A percentile compares a stretch with the other conserved stretches of the same genome.
Conservation (phyloP, 2,113 vertebrate species). For the Hystrix brachyura region DNA sequence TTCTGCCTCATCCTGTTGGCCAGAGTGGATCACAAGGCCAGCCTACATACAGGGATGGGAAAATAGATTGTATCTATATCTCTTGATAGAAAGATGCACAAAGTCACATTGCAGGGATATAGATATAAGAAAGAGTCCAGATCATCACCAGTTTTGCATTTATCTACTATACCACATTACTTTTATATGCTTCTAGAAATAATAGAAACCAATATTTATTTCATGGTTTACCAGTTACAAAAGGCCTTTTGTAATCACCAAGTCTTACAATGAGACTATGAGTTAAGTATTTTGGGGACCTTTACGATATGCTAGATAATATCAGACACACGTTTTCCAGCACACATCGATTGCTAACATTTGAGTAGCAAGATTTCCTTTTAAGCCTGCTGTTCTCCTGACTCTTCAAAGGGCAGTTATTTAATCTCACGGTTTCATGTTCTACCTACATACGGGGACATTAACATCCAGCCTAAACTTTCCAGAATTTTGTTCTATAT, state of each 20-base stretch:
- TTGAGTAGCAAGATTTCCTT: neutral
- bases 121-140: neutral
- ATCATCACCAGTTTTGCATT: conserved; percentile 24
- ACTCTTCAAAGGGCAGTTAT: conserved; percentile 21
- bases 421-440: conserved; percentile 9
- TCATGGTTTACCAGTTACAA: neutral
- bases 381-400: neutral
- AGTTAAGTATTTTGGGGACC: conserved; percentile 23
- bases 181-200: conserved; percentile 34
- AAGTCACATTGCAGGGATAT: conserved; percentile 1
- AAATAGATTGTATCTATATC: neutral
- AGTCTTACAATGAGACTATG: conserved; percentile 49
- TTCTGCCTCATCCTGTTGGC: neutral
- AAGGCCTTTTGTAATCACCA: neutral
- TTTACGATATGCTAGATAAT: conserved; percentile 18
- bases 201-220: conserved; percentile 57
- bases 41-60: neutral
- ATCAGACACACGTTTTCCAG: neutral
- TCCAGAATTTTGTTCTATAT: conserved; percentile 13
- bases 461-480: conserved; percentile 4
- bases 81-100: conserved; percentile 37
- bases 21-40: conserved; percentile 43
- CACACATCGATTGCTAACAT: conserved; percentile 21
- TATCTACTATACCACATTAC: neutral
- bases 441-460: neutral